Evolutionary conservation across 1,140 invertebrate species (phyloP), one percentile per base, ranked within the genome.

Genomic region (Meloidogyne floridensis): DNA sequence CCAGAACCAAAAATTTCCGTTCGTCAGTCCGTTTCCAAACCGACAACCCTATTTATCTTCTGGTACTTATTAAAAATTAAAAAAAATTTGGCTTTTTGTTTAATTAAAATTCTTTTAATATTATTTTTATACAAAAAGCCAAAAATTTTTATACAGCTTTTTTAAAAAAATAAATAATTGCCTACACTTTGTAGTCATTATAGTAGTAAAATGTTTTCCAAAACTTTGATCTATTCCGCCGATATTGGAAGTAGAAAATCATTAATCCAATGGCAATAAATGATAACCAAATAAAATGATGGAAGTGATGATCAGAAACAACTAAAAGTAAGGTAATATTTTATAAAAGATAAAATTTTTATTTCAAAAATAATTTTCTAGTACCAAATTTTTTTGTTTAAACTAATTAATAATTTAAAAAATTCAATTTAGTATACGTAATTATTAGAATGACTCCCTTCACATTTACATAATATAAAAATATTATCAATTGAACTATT

Each of bases 131-230:
- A 43, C 71, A 32, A 47, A 72, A 72, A 72, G 71, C 20, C 20
- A 72, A 47, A 72, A 72, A 72, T 20, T 3, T 32, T 11, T 32
- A 11, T 72, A 32, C 32, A 32, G 20, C 20, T 20, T 20, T 32
- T 15, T 59, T 15, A 59, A n/a, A 65, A 65, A 32, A 32, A 32
- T n/a, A 65, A 65, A 65, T 65, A n/a, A 65, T n/a, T 15, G 42
- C 80, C 87, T 85, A 88, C 87, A 88, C 72, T 87, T 88, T 88
- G 83, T 90, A 88, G 82, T 88, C 87, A 70, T 80, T 20, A 82
- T 88, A 83, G 77, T 88, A 88, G 80, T 88, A 88, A 81, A 88
- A 88, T 15, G 85, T 89, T 73, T 88, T 88, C 87, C 87, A 88
- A 81, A 88, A 88, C 72, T 89, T 89, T 79, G 80, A 82, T 75